Evolutionary conservation across 2,888 invertebrate genomes (phyloP), one percentile per base, ranked within the genome.

Genomic region (Drosophila sordidapex): DNA sequence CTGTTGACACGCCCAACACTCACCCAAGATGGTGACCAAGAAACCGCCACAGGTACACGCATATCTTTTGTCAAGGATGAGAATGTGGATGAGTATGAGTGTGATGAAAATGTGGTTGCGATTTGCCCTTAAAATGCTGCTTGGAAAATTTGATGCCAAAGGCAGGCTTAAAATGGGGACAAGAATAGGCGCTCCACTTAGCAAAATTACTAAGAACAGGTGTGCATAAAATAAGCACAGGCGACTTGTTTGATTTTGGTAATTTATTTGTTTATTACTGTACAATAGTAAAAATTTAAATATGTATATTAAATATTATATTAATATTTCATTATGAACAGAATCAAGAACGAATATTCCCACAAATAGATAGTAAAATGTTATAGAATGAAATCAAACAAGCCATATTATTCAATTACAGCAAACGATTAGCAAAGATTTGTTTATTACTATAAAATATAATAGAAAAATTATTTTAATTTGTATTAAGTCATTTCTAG

Each of bases 1-100:
- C 62, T 27, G 54, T 8, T 33, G 78, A 67, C 89, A 89, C 82
- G 87, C 87, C 87, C 56, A 13, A 18, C n/a, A 58, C 48, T 33
- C n/a, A 56, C 25, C 21, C 29, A 65, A 58, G 64, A 62, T 51
- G 66, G 31, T 49, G 61, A 18, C 52, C 63, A 48, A 60, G 53
- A 49, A 25, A 46, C 38, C 29, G 64, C 72, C 67, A 25, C 66
- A 70, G 67, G 25, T 25, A 25, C 25, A 29, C 46, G 35, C 13
- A 61, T 40, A 11, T 21, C 21, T 43, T 11, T 43, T 43, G 21
- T 21, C 21, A 25, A 73, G 29, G 64, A 36, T 54, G 43, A 57
- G 36, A 11, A 57, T 49, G 56, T 29, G 48, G 36, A 57, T 46
- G 29, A 43, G 52, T 13, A 54, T 18, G 11, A 15, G 36, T 31